These are phyloP conservation scores for Euphonia xanthogaster DNA, from an alignment of 2,797 vertebrate species.

Conservation along the genomic window DNA sequence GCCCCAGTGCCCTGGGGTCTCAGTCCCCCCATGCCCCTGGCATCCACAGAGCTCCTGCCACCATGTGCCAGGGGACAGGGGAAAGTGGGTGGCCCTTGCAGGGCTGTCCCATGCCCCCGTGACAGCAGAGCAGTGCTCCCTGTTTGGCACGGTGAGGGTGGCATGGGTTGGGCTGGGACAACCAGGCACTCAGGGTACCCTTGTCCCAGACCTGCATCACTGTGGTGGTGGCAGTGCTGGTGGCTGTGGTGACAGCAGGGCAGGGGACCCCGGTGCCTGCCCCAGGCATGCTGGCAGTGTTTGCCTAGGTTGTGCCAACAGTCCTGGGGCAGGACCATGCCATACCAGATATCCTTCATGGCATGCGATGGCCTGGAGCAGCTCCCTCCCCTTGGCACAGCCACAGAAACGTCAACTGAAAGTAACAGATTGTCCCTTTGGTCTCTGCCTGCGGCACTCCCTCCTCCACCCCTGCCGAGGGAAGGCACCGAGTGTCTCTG, in stretches of 20 bases:
- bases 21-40: accelerated
- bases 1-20: background rate
- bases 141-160: accelerated
- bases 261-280: background rate
- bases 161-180: background rate
- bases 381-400: background rate
- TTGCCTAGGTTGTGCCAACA: background rate
- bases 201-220: background rate
- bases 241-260: background rate
- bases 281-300: accelerated
- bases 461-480: background rate
- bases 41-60: background rate
- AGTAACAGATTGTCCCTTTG: background rate
- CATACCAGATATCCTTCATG: background rate
- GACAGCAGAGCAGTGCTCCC: accelerated
- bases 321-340: accelerated
- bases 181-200: background rate
- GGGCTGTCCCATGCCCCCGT: background rate
- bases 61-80: accelerated
- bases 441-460: background rate
- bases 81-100: background rate
- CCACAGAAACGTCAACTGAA: background rate
- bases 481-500: background rate
- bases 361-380: background rate
- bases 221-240: background rate